These are phyloP conservation scores for Montipora foliosa DNA, from an alignment of 64 coral and sea anemone genomes.

Conservation along the genomic window DNA sequence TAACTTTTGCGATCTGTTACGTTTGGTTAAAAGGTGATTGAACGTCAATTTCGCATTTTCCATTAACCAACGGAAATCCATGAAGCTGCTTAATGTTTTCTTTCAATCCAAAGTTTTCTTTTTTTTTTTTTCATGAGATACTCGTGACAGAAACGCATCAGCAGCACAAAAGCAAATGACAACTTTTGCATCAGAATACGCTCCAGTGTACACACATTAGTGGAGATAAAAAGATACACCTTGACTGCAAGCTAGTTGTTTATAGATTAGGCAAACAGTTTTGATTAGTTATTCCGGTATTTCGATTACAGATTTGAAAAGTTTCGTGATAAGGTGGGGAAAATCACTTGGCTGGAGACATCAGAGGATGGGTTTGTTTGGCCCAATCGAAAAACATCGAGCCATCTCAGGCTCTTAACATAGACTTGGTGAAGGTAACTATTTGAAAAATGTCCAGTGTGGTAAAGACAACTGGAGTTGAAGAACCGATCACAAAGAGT, in stretches of 20 bases:
- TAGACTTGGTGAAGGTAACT: background rate
- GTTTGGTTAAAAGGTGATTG: background rate
- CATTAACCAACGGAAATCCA: conserved; percentile 52
- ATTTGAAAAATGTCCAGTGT: conserved; percentile 54
- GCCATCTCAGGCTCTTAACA: background rate
- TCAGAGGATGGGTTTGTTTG: background rate
- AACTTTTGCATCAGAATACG: conserved; percentile 38
- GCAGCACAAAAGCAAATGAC: conserved; percentile 22
- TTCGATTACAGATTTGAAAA: background rate
- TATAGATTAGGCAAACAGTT: conserved; percentile 51
- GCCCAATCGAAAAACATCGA: background rate
- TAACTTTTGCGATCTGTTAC: background rate
- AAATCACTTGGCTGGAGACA: background rate
- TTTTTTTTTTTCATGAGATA: conserved; percentile 5
- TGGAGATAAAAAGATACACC: conserved; percentile 38
- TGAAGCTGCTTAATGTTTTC: conserved; percentile 45
- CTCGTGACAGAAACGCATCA: conserved; percentile 33
- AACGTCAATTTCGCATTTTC: conserved; percentile 55
- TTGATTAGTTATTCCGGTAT: conserved; percentile 58
- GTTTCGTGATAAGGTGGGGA: background rate
- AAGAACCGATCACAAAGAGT: conserved; percentile 49
- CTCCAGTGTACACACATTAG: conserved; percentile 48
- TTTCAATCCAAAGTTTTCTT: conserved; percentile 23
- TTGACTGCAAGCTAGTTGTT: conserved; percentile 40
- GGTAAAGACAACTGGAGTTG: conserved; percentile 34